Percentiles rank a stretch among this genome's conserved stretches.
Conservation (phyloP, 2,113 vertebrate species). For the Motacilla alba region DNA sequence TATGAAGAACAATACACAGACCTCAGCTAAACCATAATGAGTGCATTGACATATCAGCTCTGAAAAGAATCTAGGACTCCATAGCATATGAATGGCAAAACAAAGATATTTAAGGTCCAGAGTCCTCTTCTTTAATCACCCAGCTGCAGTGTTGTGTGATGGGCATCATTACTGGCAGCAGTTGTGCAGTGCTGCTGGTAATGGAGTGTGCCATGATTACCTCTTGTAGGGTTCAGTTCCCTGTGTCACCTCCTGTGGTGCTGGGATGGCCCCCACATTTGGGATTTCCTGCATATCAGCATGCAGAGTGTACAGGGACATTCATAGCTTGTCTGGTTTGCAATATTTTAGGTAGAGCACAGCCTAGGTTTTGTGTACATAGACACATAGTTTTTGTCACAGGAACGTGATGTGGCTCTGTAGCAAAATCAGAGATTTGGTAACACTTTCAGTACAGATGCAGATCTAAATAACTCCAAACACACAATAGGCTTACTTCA, state of each 20-base stretch:
- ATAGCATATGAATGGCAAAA: constrained; percentile 1
- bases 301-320: not conserved
- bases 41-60: constrained; percentile 40
- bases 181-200: not conserved
- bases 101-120: not conserved
- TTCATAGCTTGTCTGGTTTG: not conserved
- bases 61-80: constrained; percentile 14
- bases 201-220: not conserved
- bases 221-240: not conserved
- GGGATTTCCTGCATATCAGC: not conserved
- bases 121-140: not conserved
- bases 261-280: not conserved
- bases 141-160: not conserved
- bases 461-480: not conserved
- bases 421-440: not conserved
- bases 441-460: not conserved
- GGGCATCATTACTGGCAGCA: not conserved
- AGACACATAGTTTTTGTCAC: not conserved
- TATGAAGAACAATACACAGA: constrained; percentile 63
- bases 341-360: not conserved
- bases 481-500: not conserved
- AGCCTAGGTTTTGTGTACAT: not conserved
- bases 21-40: constrained; percentile 54
- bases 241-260: not conserved
- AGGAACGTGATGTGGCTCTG: not conserved